Evolutionary conservation across 1,140 invertebrate genomes (phyloP).

Genomic region (Eupeodes corollae): DNA sequence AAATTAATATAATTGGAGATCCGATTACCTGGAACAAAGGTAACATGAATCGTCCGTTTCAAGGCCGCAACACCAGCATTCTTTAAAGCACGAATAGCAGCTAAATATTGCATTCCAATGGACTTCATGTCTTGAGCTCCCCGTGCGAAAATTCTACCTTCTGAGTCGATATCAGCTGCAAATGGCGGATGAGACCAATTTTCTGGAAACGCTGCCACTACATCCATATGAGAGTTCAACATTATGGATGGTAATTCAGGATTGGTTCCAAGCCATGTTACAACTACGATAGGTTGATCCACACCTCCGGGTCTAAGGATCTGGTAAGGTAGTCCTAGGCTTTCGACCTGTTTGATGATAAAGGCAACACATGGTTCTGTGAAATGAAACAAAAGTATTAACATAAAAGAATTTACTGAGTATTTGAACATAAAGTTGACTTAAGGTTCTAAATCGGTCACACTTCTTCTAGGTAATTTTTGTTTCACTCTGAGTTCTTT

Average conservation of each 20-base stretch:
- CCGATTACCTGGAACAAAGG: slow-evolving; percentile 78
- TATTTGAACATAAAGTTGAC: too few species aligned
- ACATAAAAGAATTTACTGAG: too few species aligned
- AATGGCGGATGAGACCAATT: slow-evolving; percentile 59
- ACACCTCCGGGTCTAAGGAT: slow-evolving; percentile 36
- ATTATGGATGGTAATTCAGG: slow-evolving; percentile 54
- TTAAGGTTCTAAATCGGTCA: too few species aligned
- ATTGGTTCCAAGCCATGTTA: slow-evolving; percentile 61
- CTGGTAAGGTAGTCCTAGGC: slow-evolving; percentile 46
- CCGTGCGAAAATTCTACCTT: slow-evolving; percentile 69
- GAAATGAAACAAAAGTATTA: slow-evolving; percentile 56
- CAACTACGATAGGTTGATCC: slow-evolving; percentile 55
- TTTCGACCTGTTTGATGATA: slow-evolving; percentile 49
- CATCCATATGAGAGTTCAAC: slow-evolving; percentile 80
- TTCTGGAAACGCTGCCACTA: slow-evolving; percentile 65
- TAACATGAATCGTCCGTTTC: slow-evolving; percentile 57
- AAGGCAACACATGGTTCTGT: slow-evolving; percentile 44
- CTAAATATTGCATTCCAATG: slow-evolving; percentile 42
- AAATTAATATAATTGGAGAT: slow-evolving; percentile 38
- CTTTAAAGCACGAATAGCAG: slow-evolving; percentile 58
- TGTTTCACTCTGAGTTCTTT: too few species aligned
- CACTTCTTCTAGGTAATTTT: too few species aligned
- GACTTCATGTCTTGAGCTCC: slow-evolving; percentile 57
- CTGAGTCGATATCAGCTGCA: slow-evolving; percentile 54
- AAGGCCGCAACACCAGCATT: slow-evolving; percentile 41